Evolutionary conservation across 2,113 vertebrate species (phyloP).

Genomic region (Nibea coibor): DNA sequence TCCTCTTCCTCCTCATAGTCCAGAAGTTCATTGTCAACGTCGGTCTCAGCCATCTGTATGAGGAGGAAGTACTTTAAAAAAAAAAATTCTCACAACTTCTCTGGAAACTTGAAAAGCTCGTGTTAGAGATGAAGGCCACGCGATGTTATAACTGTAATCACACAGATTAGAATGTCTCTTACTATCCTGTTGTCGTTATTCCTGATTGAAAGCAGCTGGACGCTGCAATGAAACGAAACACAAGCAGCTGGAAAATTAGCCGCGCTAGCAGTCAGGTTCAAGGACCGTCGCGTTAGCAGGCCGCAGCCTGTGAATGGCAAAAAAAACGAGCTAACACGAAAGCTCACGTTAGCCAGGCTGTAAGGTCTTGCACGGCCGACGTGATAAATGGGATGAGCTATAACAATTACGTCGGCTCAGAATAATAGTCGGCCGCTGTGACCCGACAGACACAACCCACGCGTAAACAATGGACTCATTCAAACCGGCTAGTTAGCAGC

Average conservation of each 20-base stretch:
- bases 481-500: constrained; percentile 41
- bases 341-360: too few species aligned
- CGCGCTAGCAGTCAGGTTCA: neutral
- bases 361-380: neutral
- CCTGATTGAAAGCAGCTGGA: neutral
- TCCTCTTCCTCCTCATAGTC: constrained; percentile 92
- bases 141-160: too few species aligned
- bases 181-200: neutral
- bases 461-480: constrained; percentile 54
- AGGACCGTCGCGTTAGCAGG: constrained; percentile 1
- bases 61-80: neutral
- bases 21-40: constrained; percentile 90
- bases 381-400: neutral
- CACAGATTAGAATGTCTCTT: neutral
- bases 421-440: neutral
- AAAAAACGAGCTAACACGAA: too few species aligned
- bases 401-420: neutral
- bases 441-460: neutral
- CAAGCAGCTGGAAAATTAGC: too few species aligned
- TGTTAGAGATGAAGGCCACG: neutral
- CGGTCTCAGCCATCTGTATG: constrained; percentile 86
- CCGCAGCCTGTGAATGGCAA: neutral
- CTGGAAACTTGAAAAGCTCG: neutral
- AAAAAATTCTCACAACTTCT: neutral
- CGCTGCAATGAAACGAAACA: neutral